Evolutionary conservation across 2,888 invertebrate species (phyloP), one percentile per base, ranked within the genome.

Genomic region (Ecliptopera silaceata): DNA sequence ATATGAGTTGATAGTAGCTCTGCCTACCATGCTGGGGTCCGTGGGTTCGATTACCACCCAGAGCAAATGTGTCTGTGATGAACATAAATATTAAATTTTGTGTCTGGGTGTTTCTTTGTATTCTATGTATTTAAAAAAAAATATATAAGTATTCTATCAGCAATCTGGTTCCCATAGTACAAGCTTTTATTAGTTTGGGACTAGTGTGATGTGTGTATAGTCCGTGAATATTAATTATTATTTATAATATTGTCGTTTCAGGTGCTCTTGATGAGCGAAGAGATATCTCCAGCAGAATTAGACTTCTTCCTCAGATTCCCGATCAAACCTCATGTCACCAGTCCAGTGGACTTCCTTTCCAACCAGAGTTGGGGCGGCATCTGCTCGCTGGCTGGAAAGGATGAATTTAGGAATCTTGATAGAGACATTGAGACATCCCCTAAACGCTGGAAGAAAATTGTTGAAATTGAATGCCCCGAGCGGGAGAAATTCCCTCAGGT

Each of bases 391-490:
- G 94, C 98, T 20, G 93, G 95, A 48, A 95, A 97, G 87, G 98
- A 98, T 71, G 98, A 98, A 79, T 98, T 97, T 80, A 93, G 97
- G 64, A 98, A 98, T 83, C 91, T 99, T 57, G 98, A 99, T 80
- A 93, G 98, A 61, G 98, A 99, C 80, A 98, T 99, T 69, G 98
- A 99, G 86, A 97, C 96, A 3, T 97, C 98, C 0, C 95, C 97
- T n/a, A 99, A 98, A 79, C 93, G 98, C 54, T 99, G 99, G 99
- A 98, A 98, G 84, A 98, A 98, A 86, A 94, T 98, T 72, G 96
- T 98, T 1, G 99, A 99, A 86, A 95, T 96, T 70, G 98, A 99
- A 77, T 95, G 96, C 73, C 98, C 99, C 0, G 99, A 99, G 84
- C 95, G 97, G 66, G 98, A 99, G 79, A 98, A 98, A 82, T 97